Evolutionary conservation across 2,113 vertebrate species (phyloP).

Genomic region (Odobenus rosmarus): DNA sequence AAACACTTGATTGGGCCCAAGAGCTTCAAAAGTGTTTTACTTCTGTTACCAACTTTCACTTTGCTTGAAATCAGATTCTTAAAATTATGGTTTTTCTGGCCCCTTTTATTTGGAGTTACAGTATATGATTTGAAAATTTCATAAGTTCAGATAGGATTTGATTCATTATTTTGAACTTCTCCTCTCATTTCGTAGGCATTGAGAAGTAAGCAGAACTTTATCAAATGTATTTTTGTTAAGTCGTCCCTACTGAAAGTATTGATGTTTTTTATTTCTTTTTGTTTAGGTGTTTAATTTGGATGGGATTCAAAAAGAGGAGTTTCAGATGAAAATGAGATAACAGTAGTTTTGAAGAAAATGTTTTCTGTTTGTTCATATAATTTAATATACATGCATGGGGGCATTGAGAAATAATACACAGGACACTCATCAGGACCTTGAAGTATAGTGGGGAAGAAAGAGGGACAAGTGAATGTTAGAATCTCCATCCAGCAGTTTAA

Average conservation of each 20-base stretch:
- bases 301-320: neutral
- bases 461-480: neutral
- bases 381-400: neutral
- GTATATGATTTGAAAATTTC: neutral
- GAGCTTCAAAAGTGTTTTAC: neutral
- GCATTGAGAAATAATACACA: neutral
- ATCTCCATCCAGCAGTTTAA: neutral
- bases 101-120: neutral
- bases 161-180: neutral
- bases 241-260: neutral
- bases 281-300: neutral
- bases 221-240: neutral
- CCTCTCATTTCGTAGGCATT: neutral
- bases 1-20: neutral
- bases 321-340: neutral
- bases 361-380: neutral
- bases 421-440: neutral
- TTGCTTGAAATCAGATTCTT: neutral
- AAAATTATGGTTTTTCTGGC: neutral
- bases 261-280: neutral
- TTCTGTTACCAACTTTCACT: neutral
- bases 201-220: neutral
- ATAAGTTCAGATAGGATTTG: neutral
- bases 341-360: neutral
- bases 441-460: neutral